Percentiles rank a stretch among this genome's conserved stretches.
phyloP scores from a whole-genome alignment of 53 echinoderm and acorn worm species.

The Pentamera pediparva region DNA sequence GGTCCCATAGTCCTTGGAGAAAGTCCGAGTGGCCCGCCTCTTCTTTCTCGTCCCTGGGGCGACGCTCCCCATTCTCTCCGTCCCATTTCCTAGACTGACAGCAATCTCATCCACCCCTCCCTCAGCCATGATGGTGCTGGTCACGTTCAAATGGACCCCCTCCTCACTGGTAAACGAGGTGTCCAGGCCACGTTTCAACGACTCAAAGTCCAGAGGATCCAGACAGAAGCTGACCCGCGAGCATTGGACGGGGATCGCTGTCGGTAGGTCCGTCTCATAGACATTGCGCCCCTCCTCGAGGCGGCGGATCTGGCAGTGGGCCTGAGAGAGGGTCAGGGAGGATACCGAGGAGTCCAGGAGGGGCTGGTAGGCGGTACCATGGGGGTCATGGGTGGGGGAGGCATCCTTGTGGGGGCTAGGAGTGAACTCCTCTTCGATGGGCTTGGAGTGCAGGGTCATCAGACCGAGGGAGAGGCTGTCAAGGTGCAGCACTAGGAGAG shows the following conservation, averaged over 20 bases:
- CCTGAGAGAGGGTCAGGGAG: background rate
- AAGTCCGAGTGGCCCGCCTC: background rate
- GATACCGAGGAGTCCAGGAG: constrained; percentile 30
- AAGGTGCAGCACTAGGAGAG: constrained; percentile 7
- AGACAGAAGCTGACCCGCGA: constrained; percentile 86
- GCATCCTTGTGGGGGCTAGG: constrained; percentile 24
- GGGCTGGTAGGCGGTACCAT: background rate
- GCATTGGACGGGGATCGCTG: constrained; percentile 70
- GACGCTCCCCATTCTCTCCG: constrained; percentile 9
- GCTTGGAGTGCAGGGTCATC: constrained; percentile 27
- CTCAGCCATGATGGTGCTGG: constrained; percentile 67
- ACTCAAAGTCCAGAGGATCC: constrained; percentile 35
- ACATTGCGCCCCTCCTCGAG: constrained; percentile 20
- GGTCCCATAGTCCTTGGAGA: background rate
- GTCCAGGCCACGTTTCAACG: constrained; percentile 23
- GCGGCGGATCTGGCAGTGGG: constrained; percentile 25
- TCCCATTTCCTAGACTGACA: constrained; percentile 40
- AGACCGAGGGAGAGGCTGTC: background rate
- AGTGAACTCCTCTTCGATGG: constrained; percentile 16
- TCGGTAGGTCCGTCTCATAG: constrained; percentile 52
- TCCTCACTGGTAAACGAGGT: constrained; percentile 1
- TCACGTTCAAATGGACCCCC: constrained; percentile 28
- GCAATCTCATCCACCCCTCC: constrained; percentile 57
- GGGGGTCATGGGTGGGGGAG: constrained; percentile 7
- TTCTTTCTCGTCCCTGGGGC: background rate